Percentiles rank a stretch among this genome's conserved stretches.
These are phyloP conservation scores for Idaea biselata DNA, from an alignment of 2,888 invertebrate genomes.

Conservation along the genomic window DNA sequence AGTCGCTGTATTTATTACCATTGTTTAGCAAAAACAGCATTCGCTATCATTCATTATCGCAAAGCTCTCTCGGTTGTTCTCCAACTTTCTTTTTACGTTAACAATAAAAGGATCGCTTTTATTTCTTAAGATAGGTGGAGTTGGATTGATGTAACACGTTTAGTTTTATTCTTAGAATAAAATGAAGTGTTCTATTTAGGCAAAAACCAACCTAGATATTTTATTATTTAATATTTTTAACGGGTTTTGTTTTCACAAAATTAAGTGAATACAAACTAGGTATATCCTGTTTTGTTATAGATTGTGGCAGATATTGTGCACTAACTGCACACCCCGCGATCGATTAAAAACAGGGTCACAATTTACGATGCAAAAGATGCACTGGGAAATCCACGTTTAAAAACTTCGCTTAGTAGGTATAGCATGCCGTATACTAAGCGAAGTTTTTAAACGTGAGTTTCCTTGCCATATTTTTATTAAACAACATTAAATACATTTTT, in stretches of 20 bases:
- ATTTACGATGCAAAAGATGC: too few relatives aligned
- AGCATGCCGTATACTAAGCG: too few relatives aligned
- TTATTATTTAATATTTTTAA: neutral
- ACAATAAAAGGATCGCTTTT: slow-evolving; percentile 33
- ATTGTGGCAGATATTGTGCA: too few relatives aligned
- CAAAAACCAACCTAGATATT: neutral
- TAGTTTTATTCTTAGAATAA: neutral
- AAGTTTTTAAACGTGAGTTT: too few relatives aligned
- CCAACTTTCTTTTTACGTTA: slow-evolving; percentile 33
- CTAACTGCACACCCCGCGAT: too few relatives aligned
- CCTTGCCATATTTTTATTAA: too few relatives aligned
- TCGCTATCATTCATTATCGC: slow-evolving; percentile 72
- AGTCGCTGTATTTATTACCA: slow-evolving; percentile 79
- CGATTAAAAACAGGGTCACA: too few relatives aligned
- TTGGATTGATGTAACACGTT: neutral
- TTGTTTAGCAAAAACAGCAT: slow-evolving; percentile 75
- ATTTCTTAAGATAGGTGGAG: slow-evolving; percentile 12
- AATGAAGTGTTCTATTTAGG: neutral
- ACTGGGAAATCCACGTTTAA: too few relatives aligned
- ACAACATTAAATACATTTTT: too few relatives aligned
- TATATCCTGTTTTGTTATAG: too few relatives aligned
- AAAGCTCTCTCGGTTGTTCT: slow-evolving; percentile 44
- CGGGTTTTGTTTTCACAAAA: neutral
- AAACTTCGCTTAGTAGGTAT: too few relatives aligned
- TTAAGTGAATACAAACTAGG: neutral